Evolutionary conservation across 2,888 invertebrate species (phyloP), one percentile per base, ranked within the genome.

Genomic region (Tetramorium bicarinatum): DNA sequence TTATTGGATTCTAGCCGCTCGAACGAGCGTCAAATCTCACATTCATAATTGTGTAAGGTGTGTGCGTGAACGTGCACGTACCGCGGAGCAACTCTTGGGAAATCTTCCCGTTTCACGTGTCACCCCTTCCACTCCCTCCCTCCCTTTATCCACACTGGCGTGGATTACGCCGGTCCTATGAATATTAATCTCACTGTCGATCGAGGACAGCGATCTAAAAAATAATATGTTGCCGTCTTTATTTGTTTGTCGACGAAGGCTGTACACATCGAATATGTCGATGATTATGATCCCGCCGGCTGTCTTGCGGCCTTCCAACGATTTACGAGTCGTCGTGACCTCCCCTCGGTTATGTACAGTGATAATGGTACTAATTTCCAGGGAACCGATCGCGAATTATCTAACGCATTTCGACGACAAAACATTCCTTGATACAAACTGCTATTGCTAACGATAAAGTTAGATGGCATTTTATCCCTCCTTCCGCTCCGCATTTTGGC

Each of bases 311-410:
- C 67, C 0, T 49, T 67, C 1, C 2, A 3, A 0, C 47, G 67
- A 2, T 67, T 67, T 4, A 1, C 7, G 0, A 67, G 47, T 3
- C 49, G 67, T 2, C 44, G 67, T 0, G 67, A 29, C 0, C 25
- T 67, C 1, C 67, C 47, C 0, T 29, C 67, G 0, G 8, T 29
- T 29, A 3, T 67, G 0, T 47, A 49, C 1, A 47, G 29, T 9
- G 47, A 49, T 18, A 67, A 67, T 3, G 49, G 49, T 0, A 67
- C 67, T 7, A 67, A 67, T 9, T 67, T 67, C 2, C 67, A 67
- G 7, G 47, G 34, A 1, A 49, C 49, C 0, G 49, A 67, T 29
- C 3, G 29, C 9, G 67, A 49, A 2, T 9, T 67, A 7, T 6
- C 3, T 2, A 3, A 0, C 2, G 62, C n/a, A 0, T 62, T 61